Base-by-base conservation (phyloP, 2,888 invertebrate species). In the Notocelia uddmanniana region DNA sequence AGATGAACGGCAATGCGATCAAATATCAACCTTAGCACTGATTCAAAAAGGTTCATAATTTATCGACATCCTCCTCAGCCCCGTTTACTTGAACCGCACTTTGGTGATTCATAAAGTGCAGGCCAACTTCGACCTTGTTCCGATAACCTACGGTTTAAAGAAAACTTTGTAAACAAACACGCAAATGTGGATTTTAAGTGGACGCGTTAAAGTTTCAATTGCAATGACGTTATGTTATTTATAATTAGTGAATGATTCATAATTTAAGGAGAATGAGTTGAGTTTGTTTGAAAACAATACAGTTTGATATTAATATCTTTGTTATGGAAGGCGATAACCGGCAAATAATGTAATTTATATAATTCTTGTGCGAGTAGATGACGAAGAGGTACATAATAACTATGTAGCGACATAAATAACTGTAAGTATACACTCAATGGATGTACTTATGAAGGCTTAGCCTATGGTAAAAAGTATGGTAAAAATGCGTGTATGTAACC, bases 201-300 rank as follows among this genome's bases (percentile, higher is more conserved):
- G n/a, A n/a, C 15, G 8, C 8, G n/a, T 45, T 45, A 45, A n/a
- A n/a, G 45, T 45, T n/a, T n/a, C 0, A 6, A n/a, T 45, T 45
- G 15, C 3, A n/a, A 8, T 6, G n/a, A 8, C 8, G n/a, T 1
- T 45, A 45, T 45, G n/a, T 45, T 45, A 45, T 45, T 45, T 45
- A 45, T 45, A 45, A 45, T 45, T n/a, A n/a, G 8, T 5, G 41
- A 15, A 15, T 45, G 45, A 45, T 45, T 45, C 45, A 45, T 45
- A 45, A n/a, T 45, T 45, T 45, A 45, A 45, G n/a, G 45, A n/a
- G 45, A 45, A 45, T n/a, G 45, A 45, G 45, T 15, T 0, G 15
- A 41, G 41, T 41, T 41, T 41, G 41, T 45, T 45, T 45, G 45
- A 45, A 45, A 45, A 45, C 45, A 45, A 45, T 45, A 45, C 45